Conservation (phyloP, 2,113 vertebrate genomes). For the Ictidomys tridecemlineatus region DNA sequence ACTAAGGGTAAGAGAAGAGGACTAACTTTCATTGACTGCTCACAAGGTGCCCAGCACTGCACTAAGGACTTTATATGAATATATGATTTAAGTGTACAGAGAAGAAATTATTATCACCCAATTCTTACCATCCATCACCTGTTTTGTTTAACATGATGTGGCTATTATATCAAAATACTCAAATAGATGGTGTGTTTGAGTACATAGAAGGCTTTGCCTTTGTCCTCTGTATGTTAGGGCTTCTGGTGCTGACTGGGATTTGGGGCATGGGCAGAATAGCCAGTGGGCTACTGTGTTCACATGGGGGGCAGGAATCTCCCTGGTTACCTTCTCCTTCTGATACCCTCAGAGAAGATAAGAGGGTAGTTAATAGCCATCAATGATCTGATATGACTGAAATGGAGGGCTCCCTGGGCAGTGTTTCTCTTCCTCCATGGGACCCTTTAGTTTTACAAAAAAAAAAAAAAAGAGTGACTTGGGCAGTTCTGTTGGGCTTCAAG, state of each 20-base stretch:
- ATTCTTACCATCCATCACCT: background rate
- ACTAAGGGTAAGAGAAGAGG: background rate
- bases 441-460: background rate
- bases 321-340: background rate
- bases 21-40: background rate
- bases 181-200: background rate
- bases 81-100: background rate
- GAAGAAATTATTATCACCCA: constrained; percentile 18
- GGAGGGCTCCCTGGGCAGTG: background rate
- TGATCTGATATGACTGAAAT: background rate
- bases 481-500: background rate
- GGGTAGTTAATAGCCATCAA: background rate
- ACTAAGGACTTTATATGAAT: background rate
- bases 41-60: background rate
- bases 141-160: background rate
- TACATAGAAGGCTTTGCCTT: background rate
- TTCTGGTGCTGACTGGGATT: background rate
- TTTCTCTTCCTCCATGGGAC: background rate
- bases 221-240: background rate
- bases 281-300: background rate
- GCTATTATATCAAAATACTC: background rate
- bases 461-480: background rate
- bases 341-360: background rate
- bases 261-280: background rate
- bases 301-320: background rate